phyloP scores from a whole-genome alignment of 2,888 invertebrate species.

The Eupithecia inturbata region DNA sequence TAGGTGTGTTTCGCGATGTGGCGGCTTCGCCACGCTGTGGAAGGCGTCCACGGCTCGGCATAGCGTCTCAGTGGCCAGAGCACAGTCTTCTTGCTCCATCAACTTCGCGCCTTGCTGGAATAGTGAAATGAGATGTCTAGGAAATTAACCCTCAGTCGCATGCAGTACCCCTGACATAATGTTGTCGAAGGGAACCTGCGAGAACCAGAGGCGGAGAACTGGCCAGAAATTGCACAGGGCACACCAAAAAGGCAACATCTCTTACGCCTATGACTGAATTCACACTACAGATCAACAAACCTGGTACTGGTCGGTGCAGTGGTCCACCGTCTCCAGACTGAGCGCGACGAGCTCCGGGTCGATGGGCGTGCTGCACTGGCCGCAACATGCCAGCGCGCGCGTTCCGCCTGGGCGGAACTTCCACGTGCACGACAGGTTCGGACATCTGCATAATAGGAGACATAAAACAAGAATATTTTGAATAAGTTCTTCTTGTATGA shows the following conservation, averaged over 20 bases:
- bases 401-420: conserved; percentile 59
- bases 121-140: background rate
- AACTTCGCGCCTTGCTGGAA: conserved; percentile 67
- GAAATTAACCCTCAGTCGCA: background rate
- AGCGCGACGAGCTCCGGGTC: conserved; percentile 61
- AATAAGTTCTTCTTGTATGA: background rate
- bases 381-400: conserved; percentile 58
- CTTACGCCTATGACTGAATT: background rate
- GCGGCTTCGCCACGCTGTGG: conserved; percentile 85
- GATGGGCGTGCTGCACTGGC: conserved; percentile 61
- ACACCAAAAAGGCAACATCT: background rate
- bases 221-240: background rate
- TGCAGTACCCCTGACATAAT: background rate
- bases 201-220: background rate
- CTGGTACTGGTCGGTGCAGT: conserved; percentile 65
- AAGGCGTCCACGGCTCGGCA: conserved; percentile 85
- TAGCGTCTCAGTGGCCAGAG: conserved; percentile 83
- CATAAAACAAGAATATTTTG: background rate
- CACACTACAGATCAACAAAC: conserved; percentile 43
- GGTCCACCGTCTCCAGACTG: conserved; percentile 60
- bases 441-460: conserved; percentile 56
- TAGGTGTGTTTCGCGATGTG: conserved; percentile 87
- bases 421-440: conserved; percentile 61
- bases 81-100: conserved; percentile 81
- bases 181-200: background rate